phyloP scores from a whole-genome alignment of 2,888 invertebrate genomes.

The Apamea sordens region DNA sequence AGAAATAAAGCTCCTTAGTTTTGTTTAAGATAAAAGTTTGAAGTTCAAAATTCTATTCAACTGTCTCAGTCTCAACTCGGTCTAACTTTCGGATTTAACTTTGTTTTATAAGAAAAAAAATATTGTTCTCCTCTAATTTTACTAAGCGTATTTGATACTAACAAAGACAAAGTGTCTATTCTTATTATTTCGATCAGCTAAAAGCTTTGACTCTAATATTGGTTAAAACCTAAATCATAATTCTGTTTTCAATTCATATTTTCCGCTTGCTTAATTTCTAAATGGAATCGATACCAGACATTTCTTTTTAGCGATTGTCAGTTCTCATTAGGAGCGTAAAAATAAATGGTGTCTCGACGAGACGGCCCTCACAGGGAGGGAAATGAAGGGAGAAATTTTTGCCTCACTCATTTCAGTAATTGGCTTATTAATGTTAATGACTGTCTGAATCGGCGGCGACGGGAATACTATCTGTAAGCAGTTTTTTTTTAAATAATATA shows the following conservation, averaged over 20 bases:
- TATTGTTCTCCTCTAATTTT: too few relatives aligned
- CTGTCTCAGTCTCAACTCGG: background rate
- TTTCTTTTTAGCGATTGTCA: conserved; percentile 78
- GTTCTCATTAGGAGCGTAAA: conserved; percentile 85
- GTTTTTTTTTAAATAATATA: conserved; percentile 18
- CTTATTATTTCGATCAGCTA: conserved; percentile 43
- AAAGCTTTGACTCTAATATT: conserved; percentile 37
- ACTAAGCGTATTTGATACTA: background rate
- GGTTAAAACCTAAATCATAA: conserved; percentile 6
- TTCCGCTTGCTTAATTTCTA: conserved; percentile 51
- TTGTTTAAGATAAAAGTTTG: background rate
- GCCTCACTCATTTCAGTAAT: conserved; percentile 75
- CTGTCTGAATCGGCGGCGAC: conserved; percentile 54
- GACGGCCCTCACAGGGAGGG: conserved; percentile 70
- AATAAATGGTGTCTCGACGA: conserved; percentile 83
- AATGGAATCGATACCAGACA: conserved; percentile 74
- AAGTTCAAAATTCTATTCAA: background rate
- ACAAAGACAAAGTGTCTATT: background rate
- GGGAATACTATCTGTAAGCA: conserved; percentile 23
- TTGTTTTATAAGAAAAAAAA: background rate
- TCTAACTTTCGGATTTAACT: background rate
- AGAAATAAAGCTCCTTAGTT: background rate
- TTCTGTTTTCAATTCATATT: conserved; percentile 26
- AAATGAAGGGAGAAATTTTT: conserved; percentile 66
- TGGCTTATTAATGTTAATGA: conserved; percentile 73